Evolutionary conservation across 2,888 invertebrate species (phyloP).

Genomic region (Catocala sponsa): DNA sequence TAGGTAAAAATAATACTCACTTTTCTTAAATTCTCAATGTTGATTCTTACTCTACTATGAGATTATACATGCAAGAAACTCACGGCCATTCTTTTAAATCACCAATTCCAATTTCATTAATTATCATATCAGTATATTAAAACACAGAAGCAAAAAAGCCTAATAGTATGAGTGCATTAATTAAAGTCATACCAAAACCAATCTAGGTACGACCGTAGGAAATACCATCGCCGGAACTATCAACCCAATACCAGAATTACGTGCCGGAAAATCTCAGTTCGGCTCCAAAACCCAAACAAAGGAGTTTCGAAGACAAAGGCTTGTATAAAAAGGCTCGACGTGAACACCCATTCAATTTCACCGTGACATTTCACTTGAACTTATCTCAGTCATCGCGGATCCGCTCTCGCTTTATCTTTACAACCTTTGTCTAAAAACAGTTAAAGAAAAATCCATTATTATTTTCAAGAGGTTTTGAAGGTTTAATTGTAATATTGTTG

Average conservation of each 20-base stretch:
- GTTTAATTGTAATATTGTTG: constrained; percentile 6
- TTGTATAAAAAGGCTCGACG: constrained; percentile 44
- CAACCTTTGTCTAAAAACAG: constrained; percentile 40
- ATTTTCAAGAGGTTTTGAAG: constrained; percentile 19
- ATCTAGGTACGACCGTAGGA: background rate
- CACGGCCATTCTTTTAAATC: no score
- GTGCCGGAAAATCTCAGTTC: constrained; percentile 30
- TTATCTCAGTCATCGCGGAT: constrained; percentile 39
- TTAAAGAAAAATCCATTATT: constrained; percentile 35
- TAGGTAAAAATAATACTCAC: no score
- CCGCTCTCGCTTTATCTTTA: constrained; percentile 30
- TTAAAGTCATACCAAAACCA: no score
- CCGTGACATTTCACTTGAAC: constrained; percentile 46
- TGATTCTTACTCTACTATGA: no score
- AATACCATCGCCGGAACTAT: constrained; percentile 10
- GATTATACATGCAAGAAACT: no score
- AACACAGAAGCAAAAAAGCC: no score
- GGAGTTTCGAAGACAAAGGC: constrained; percentile 39
- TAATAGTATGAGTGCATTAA: no score
- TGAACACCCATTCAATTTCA: constrained; percentile 58
- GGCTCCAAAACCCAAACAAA: constrained; percentile 36
- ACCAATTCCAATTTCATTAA: no score
- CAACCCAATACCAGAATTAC: constrained; percentile 21
- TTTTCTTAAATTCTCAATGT: no score
- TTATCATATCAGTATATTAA: no score